A percentile compares a stretch with the other conserved stretches of the same genome.
These are phyloP conservation scores for Momotus momota DNA, from an alignment of 2,797 vertebrate genomes.

Conservation along the genomic window DNA sequence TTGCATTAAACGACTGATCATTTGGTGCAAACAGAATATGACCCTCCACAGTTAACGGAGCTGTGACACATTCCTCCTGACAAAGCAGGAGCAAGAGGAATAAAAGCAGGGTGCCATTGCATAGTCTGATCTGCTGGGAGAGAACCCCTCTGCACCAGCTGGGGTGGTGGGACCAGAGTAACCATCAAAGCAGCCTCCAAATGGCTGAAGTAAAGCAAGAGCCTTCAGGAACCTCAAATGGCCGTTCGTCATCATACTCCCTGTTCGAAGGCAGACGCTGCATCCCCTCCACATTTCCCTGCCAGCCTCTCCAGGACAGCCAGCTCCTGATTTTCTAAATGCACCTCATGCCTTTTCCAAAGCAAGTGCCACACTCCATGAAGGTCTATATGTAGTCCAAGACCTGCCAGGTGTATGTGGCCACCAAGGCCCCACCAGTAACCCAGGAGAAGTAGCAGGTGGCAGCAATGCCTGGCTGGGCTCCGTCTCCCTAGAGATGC, in stretches of 20 bases:
- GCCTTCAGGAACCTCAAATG: not conserved
- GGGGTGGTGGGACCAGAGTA: not conserved
- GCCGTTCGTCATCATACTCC: not conserved
- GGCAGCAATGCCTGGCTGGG: fast-evolving
- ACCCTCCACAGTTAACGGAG: not conserved
- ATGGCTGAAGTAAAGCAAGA: not conserved
- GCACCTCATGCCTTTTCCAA: not conserved
- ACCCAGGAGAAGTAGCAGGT: not conserved
- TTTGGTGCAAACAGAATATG: not conserved
- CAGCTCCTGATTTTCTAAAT: not conserved
- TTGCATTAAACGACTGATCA: not conserved
- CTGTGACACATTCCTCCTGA: not conserved
- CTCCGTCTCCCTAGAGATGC: fast-evolving
- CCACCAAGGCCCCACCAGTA: not conserved
- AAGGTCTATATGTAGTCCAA: fast-evolving
- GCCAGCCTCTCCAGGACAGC: not conserved
- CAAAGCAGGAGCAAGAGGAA: not conserved
- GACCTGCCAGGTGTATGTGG: not conserved
- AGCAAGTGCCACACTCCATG: fast-evolving
- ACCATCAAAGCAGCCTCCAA: not conserved
- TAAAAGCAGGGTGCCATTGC: not conserved
- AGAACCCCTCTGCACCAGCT: not conserved
- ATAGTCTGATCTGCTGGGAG: not conserved
- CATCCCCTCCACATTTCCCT: not conserved
- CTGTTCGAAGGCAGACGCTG: fast-evolving